A percentile compares a stretch with the other conserved stretches of the same genome.
Conservation (phyloP, 2,113 vertebrate genomes). For the Psittacus erithacus region DNA sequence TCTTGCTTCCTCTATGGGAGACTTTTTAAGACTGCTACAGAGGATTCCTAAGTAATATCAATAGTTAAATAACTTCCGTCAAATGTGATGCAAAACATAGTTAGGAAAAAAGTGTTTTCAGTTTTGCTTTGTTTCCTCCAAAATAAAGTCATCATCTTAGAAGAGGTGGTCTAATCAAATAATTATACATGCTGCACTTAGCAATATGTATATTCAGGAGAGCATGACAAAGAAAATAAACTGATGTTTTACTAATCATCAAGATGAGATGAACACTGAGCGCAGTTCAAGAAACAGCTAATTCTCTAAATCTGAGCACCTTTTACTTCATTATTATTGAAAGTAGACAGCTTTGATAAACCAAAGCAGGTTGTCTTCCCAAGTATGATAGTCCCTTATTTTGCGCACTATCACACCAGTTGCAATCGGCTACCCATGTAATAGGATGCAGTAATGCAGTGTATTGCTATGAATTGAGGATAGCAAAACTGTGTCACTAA, state of each 20-base stretch:
- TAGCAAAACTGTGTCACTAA: neutral
- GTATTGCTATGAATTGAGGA: neutral
- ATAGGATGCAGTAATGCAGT: neutral
- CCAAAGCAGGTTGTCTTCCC: neutral
- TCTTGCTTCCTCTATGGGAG: slow-evolving; percentile 3
- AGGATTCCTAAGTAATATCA: neutral
- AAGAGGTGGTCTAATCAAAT: neutral
- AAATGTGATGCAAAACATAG: neutral
- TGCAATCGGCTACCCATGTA: too few species aligned
- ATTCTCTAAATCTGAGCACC: neutral
- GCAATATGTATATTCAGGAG: neutral
- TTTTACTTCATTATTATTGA: neutral
- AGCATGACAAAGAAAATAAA: neutral
- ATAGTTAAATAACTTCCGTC: neutral
- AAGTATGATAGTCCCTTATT: neutral
- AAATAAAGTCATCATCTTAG: neutral
- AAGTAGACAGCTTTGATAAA: neutral
- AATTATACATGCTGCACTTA: neutral
- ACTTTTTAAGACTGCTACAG: neutral
- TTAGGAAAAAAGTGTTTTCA: neutral
- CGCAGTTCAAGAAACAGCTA: neutral
- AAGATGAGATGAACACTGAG: neutral
- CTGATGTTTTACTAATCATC: neutral
- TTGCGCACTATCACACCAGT: neutral
- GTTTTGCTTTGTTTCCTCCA: slow-evolving; percentile 21